Evolutionary conservation across 2,797 vertebrate genomes (phyloP), one percentile per base, ranked within the genome.

Genomic region (Naso thynnoides): DNA sequence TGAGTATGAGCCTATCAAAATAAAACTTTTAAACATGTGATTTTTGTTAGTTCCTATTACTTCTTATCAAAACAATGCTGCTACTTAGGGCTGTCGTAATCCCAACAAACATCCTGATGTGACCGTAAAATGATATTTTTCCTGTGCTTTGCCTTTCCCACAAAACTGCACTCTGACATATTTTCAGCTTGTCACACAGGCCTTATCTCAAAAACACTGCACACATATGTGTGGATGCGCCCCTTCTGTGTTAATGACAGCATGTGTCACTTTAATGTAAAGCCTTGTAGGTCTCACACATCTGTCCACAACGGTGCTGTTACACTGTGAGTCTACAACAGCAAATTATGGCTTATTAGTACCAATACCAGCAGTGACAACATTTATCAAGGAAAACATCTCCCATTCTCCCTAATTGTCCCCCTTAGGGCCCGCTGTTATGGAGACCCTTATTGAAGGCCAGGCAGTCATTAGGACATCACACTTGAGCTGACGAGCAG

Each of bases 341-440:
- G 77, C 83, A 80, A 83, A 93, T 93, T 92, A 90, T 80, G 74
- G 73, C 86, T 90, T 93, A 91, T 93, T 93, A 91, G 88, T 84
- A 85, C 78, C 83, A 73, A 84, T 84, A 89, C 85, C 78, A 85
- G 84, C 80, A 59, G 84, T 89, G 90, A 92, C 90, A 90, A 88
- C 86, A 89, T 88, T 89, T 93, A 91, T 91, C 90, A 91, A 63
- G 72, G 79, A 86, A 90, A 86, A 82, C 82, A 87, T 86, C 86
- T 84, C 78, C 72, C 56, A 14, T 85, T 85, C 82, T 74, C 49
- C 70, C 58, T 93, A 93, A 93, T 91, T 90, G 83, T 78, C 64
- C 84, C 83, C 92, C 88, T 75, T 71, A 70, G 85, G 91, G 71
- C 60, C 33, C 23, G 2, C 66, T 59, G 87, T 84, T 86, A 70